phyloP scores from a whole-genome alignment of 2,113 vertebrate genomes.

The Anguilla japonica region DNA sequence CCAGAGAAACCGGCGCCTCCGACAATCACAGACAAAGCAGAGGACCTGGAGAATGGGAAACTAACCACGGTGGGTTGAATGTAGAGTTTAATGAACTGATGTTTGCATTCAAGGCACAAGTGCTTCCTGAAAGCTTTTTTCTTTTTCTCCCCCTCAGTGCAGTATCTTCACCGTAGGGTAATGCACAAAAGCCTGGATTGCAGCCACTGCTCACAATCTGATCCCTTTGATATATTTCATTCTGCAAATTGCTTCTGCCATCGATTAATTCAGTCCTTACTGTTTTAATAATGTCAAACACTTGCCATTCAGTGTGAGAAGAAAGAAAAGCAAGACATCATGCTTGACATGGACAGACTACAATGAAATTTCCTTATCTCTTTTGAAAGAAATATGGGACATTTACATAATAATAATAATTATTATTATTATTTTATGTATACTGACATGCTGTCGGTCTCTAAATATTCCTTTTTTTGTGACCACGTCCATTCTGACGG shows the following conservation, averaged over 20 bases:
- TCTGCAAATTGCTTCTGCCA: background rate
- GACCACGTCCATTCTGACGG: background rate
- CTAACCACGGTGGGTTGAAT: conserved; percentile 76
- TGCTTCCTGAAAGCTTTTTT: background rate
- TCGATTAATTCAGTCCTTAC: conserved; percentile 26
- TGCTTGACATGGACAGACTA: background rate
- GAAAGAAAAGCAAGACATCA: background rate
- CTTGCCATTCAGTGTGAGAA: background rate
- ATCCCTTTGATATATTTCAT: background rate
- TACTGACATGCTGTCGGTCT: background rate
- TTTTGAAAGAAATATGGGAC: background rate
- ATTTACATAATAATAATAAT: background rate
- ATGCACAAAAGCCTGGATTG: too few species aligned
- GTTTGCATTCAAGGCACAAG: background rate
- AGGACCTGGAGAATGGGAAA: conserved; percentile 83
- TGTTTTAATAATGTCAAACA: conserved; percentile 26
- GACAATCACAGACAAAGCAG: conserved; percentile 75
- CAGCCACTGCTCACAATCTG: too few species aligned
- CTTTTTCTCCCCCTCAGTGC: background rate
- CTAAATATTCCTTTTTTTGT: background rate
- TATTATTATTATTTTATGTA: background rate
- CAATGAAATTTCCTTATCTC: background rate
- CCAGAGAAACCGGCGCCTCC: conserved; percentile 81
- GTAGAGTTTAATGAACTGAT: background rate
- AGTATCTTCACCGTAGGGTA: background rate